Conservation (phyloP, 2,888 invertebrate species). For the Callinectes sapidus region DNA sequence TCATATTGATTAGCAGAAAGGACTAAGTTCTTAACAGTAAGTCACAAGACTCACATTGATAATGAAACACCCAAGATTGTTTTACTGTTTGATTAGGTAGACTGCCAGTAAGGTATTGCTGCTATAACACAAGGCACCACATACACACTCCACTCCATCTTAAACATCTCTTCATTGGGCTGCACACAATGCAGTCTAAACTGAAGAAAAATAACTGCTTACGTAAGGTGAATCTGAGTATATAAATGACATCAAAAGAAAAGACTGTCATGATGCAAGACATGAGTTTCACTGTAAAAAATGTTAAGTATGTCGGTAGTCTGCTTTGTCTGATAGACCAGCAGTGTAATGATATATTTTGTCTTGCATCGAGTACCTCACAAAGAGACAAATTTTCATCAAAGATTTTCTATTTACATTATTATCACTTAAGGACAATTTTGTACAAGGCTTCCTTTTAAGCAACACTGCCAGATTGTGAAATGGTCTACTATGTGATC, state of each 20-base stretch:
- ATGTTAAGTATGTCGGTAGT: not conserved
- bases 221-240: not conserved
- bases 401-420: not conserved
- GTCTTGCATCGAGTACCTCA: not conserved
- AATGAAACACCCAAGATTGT: not conserved
- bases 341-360: not conserved
- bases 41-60: not conserved
- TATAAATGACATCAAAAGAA: not conserved
- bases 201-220: not conserved
- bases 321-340: not conserved
- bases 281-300: not conserved
- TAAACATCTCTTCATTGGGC: not conserved
- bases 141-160: not conserved
- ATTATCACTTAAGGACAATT: not conserved
- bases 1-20: not conserved
- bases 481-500: not conserved
- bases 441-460: not conserved
- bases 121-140: conserved; percentile 17
- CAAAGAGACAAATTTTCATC: not conserved
- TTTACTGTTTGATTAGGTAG: conserved; percentile 22
- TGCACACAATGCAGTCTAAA: not conserved
- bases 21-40: not conserved
- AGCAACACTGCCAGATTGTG: not conserved
- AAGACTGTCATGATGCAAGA: not conserved
- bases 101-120: conserved; percentile 31